Base-by-base conservation (phyloP, 37 sponge, comb jelly and placozoan genomes). In the Theonella swinhoei region DNA sequence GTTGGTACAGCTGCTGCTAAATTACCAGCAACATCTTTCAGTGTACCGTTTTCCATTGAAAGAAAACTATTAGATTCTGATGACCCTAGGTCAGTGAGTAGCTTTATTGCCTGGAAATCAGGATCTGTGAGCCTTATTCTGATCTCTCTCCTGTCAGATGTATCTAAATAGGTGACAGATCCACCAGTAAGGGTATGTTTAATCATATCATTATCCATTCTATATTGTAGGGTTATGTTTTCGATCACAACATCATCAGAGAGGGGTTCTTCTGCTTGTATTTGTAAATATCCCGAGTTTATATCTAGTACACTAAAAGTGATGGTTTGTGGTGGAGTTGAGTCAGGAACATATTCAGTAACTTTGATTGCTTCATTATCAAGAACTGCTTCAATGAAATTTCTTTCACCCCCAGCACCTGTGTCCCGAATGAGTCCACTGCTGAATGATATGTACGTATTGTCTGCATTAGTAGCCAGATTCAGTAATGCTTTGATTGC, bases 51-150 rank as follows among this genome's bases (percentile, higher is more conserved):
- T 24, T 47, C 64, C 28, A 96, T 58, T 4, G 68, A 31, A 0
- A 96, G 62, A 75, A 85, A 94, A 29, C 86, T 85, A 73, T 86
- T 93, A 41, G 73, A 20, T 26, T 5, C 4, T 34, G 80, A 64
- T 0, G 94, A 78, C 11, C 82, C 91, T 24, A 96, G 79, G 39
- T 76, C 39, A 33, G 70, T 35, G 34, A 72, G 75, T 19, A 88
- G 73, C 72, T 94, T 96, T 24, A 96, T 82, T 0, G 80, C 64
- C 43, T 91, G 79, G 5, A 94, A 63, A 80, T 96, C 97, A 34
- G 74, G 63, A 38, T 79, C 73, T 31, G 70, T 85, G 33, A 96
- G 62, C 4, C n/a, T 70, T 9, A 94, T 68, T 25, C 72, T 68
- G 78, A 93, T 73, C 4, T 66, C 64, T 68, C 87, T 81, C 75